Evolutionary conservation across 2,888 invertebrate genomes (phyloP), one percentile per base, ranked within the genome.

Genomic region (Chloromyia formosa): DNA sequence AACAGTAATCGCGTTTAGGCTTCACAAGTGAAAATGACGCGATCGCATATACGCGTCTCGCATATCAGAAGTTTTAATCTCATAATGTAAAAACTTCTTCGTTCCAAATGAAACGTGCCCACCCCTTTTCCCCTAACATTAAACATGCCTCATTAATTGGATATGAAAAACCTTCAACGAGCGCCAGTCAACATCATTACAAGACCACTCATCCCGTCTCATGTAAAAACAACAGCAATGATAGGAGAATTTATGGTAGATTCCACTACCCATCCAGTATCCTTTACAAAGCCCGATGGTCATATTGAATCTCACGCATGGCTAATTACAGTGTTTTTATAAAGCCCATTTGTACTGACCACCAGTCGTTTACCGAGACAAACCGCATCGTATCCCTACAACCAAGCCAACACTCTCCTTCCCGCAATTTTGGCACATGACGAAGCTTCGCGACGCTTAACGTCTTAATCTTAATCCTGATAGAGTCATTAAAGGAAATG

Each of bases 281-380:
- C 27, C 49, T 66, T 66, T 16, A 14, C 45, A 20, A 49, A 56
- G 49, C 45, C 12, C 56, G n/a, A 42, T 35, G 53, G 23, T 53
- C 27, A 56, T 71, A 18, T 71, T 56, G 56, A 71, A 56, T 22
- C 12, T 35, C 56, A 71, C 56, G 56, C 56, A 56, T 71, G 71
- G 71, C 56, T 71, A 71, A 71, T 71, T 71, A 71, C 71, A 71
- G n/a, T 71, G 71, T 71, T 56, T 56, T 71, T 54, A 53, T 69
- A 54, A 69, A 69, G 54, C 53, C 27, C 54, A 71, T 71, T 58
- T 56, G 40, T 54, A 35, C 71, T 54, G 71, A 71, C 71, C 56
- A 40, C 71, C 35, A 49, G 66, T 20, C 66, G 45, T 66, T 66
- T 49, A 66, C 66, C 66, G 45, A 16, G 2, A 27, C 45, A 35